phyloP scores from a whole-genome alignment of 92 coral and sea anemone genomes.

The Parazoanthus swiftii region DNA sequence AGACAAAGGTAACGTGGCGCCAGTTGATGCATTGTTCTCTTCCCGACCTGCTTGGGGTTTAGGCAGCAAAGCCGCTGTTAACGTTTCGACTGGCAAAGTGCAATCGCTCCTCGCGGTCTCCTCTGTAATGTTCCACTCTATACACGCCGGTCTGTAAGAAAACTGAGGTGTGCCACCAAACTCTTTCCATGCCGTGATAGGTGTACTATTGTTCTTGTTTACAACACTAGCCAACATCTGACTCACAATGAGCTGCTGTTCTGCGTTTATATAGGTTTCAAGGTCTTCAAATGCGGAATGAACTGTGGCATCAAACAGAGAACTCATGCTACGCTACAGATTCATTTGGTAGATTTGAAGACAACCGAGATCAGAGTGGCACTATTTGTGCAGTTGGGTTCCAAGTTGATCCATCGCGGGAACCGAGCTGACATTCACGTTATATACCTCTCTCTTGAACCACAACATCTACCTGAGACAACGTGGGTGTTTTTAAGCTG shows the following conservation, averaged over 20 bases:
- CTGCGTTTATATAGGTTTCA: background rate
- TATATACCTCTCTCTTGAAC: background rate
- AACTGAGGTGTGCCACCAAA: background rate
- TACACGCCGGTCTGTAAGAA: background rate
- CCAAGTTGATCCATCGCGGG: background rate
- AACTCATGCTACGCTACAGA: background rate
- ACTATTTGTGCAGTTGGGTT: background rate
- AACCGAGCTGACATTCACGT: background rate
- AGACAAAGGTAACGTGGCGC: background rate
- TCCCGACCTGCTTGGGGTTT: background rate
- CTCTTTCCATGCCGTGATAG: background rate
- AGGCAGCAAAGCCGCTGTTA: slow-evolving; percentile 8
- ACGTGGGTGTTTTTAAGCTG: background rate
- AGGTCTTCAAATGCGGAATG: background rate
- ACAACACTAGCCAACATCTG: background rate
- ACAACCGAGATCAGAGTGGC: background rate
- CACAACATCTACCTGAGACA: background rate
- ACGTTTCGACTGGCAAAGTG: background rate
- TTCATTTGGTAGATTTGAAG: background rate
- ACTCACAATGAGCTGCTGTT: background rate
- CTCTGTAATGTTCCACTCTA: background rate
- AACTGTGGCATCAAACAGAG: background rate
- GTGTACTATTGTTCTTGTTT: background rate
- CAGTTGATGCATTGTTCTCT: background rate
- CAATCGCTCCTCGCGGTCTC: background rate